A percentile compares a stretch with the other conserved stretches of the same genome.
Evolutionary conservation across 92 coral and sea anemone species (phyloP).

Genomic region (Palythoa grandis): DNA sequence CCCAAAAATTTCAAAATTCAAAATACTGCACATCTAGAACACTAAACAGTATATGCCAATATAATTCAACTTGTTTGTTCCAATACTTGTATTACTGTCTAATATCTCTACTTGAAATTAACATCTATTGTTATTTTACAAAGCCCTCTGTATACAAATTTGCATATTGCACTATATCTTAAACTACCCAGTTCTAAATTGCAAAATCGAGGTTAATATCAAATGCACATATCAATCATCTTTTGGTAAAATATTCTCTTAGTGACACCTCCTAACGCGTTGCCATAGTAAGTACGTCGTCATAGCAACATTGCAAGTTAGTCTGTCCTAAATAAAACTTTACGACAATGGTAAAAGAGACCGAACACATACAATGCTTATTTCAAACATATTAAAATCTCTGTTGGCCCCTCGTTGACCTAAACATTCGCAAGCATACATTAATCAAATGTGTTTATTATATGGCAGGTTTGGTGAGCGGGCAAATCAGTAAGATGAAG

Average conservation of each 20-base stretch:
- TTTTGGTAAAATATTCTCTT: too few species aligned
- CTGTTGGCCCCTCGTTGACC: not conserved
- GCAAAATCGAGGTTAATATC: not conserved
- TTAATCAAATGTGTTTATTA: not conserved
- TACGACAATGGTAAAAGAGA: not conserved
- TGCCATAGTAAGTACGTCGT: not conserved
- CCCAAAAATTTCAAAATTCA: not conserved
- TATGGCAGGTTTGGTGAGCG: not conserved
- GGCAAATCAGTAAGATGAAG: too few species aligned
- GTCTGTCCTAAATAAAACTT: conserved; percentile 32
- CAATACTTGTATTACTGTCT: not conserved
- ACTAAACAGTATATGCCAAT: not conserved
- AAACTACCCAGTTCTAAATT: conserved; percentile 1
- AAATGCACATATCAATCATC: too few species aligned
- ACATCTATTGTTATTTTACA: conserved; percentile 22
- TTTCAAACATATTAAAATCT: not conserved
- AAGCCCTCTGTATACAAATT: not conserved
- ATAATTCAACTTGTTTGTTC: not conserved
- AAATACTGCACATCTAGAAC: not conserved
- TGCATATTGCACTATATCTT: conserved; percentile 35
- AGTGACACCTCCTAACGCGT: not conserved
- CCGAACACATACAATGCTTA: not conserved
- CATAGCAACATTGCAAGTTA: conserved; percentile 1
- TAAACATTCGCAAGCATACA: not conserved
- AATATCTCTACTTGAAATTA: not conserved